Conservation (phyloP, 2,113 vertebrate genomes). For the Columbina picui region DNA sequence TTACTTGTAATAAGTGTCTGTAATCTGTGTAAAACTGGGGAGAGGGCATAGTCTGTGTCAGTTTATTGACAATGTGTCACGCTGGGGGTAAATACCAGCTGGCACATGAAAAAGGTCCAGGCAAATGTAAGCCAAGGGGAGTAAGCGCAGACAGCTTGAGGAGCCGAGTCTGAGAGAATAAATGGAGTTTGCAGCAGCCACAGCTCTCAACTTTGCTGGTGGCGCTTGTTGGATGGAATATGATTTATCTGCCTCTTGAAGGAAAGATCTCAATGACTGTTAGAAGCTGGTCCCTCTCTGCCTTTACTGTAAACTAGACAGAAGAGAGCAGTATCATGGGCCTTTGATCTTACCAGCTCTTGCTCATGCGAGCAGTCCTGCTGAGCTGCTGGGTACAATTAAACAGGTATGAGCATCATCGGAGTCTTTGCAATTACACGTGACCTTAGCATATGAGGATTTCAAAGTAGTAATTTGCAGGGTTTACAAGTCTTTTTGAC, state of each 20-base stretch:
- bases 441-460: not conserved
- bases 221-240: not conserved
- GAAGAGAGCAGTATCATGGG: not conserved
- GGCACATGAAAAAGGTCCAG: slow-evolving; percentile 47
- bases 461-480: not conserved
- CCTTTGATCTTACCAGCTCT: not conserved
- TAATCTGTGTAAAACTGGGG: slow-evolving; percentile 25
- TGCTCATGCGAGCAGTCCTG: not conserved
- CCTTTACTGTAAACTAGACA: not conserved
- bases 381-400: not conserved
- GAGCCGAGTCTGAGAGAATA: slow-evolving; percentile 25
- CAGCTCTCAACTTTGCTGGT: not conserved
- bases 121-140: not conserved
- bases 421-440: not conserved
- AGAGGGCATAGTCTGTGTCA: slow-evolving; percentile 35
- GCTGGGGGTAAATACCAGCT: slow-evolving; percentile 51
- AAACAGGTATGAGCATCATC: not conserved
- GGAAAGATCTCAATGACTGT: not conserved
- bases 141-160: slow-evolving; percentile 47
- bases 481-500: not conserved
- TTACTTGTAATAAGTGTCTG: slow-evolving; percentile 25
- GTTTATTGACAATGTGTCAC: slow-evolving; percentile 37
- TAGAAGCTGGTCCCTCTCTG: not conserved
- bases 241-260: not conserved
- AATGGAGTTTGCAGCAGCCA: not conserved